phyloP scores from a whole-genome alignment of 1,140 invertebrate species.

The Holotrichia oblita region DNA sequence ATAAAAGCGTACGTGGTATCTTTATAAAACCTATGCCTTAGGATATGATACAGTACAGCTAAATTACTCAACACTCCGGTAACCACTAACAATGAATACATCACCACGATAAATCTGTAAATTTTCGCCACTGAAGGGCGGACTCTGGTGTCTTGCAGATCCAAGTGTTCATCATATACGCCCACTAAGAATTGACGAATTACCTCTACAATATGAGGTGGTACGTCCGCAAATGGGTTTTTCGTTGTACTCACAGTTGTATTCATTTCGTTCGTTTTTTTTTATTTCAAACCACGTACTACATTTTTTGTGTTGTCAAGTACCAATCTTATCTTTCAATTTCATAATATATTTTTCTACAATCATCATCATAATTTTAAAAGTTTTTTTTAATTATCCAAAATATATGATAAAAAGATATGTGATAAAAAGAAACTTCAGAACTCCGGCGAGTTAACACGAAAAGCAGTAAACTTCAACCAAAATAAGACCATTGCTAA shows the following conservation, averaged over 20 bases:
- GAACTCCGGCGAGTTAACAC: too few species aligned
- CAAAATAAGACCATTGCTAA: too few species aligned
- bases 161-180: slow-evolving; percentile 51
- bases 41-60: slow-evolving; percentile 68
- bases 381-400: too few species aligned
- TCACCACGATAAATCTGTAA: slow-evolving; percentile 72
- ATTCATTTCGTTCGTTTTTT: slow-evolving; percentile 15
- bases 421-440: too few species aligned
- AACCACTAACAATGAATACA: slow-evolving; percentile 69
- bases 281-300: background rate
- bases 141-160: slow-evolving; percentile 61
- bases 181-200: slow-evolving; percentile 55
- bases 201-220: slow-evolving; percentile 50
- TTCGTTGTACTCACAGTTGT: slow-evolving; percentile 25
- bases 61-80: slow-evolving; percentile 69
- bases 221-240: slow-evolving; percentile 46
- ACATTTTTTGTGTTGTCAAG: background rate
- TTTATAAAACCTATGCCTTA: slow-evolving; percentile 67
- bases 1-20: slow-evolving; percentile 75
- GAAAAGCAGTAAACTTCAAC: too few species aligned
- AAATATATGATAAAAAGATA: too few species aligned
- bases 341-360: too few species aligned
- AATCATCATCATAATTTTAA: too few species aligned
- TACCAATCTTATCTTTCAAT: background rate
- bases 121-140: slow-evolving; percentile 63